Percentiles rank a stretch among this genome's conserved stretches.
Evolutionary conservation across 2,113 vertebrate genomes (phyloP).

Genomic region (Pachycephala philippinensis): DNA sequence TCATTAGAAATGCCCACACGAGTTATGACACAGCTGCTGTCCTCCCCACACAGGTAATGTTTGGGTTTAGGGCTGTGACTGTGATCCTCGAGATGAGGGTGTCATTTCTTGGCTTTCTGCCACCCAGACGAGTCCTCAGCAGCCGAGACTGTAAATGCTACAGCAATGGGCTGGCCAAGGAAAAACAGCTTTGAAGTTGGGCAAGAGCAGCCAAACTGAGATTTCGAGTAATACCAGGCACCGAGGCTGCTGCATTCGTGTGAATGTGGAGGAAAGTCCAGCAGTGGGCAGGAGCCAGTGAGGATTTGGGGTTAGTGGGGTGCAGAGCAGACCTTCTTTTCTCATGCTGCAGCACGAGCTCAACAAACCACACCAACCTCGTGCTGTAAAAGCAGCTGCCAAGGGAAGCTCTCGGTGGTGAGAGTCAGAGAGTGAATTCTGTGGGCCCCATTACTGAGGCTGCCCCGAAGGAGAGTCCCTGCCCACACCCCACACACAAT

Average conservation of each 20-base stretch:
- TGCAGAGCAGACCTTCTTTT: background rate
- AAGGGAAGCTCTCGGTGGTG: background rate
- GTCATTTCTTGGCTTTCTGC: conserved; percentile 44
- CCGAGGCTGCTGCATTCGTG: background rate
- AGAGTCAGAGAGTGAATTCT: background rate
- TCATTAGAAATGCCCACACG: background rate
- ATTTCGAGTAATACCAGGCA: conserved; percentile 25
- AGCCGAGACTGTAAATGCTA: background rate
- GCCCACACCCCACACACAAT: background rate
- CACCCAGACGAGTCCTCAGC: conserved; percentile 4
- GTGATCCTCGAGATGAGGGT: background rate
- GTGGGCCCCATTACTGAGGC: background rate
- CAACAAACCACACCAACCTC: background rate
- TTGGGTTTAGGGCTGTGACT: background rate
- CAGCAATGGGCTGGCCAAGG: background rate
- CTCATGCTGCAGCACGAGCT: background rate
- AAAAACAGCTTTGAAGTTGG: conserved; percentile 6
- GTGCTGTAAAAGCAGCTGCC: background rate
- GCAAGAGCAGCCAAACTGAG: conserved; percentile 17
- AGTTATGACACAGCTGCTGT: background rate
- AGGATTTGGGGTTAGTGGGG: background rate
- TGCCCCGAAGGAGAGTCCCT: background rate
- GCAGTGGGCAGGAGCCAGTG: background rate
- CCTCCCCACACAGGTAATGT: background rate
- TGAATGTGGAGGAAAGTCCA: background rate